phyloP scores from a whole-genome alignment of 2,888 invertebrate genomes.

The Metellina segmentata region DNA sequence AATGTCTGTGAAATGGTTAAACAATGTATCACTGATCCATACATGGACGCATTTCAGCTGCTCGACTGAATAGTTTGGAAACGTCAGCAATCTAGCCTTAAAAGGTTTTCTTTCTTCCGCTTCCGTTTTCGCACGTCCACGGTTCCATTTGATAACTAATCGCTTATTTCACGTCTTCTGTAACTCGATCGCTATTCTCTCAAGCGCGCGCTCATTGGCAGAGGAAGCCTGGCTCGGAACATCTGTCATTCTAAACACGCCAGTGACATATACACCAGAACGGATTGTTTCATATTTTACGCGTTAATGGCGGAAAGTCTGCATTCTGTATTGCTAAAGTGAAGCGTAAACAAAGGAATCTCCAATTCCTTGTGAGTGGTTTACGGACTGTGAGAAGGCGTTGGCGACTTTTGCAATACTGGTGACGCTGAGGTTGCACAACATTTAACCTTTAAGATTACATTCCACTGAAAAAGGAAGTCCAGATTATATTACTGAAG shows the following conservation, averaged over 20 bases:
- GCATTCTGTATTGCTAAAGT: background rate
- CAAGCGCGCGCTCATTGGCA: background rate
- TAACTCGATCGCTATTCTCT: background rate
- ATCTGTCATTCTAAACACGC: background rate
- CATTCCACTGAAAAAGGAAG: background rate
- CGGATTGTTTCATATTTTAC: background rate
- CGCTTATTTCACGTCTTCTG: background rate
- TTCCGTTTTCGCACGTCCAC: slow-evolving; percentile 16
- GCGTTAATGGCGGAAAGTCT: background rate
- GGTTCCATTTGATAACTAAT: slow-evolving; percentile 9
- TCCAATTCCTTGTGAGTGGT: background rate
- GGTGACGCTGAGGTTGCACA: background rate
- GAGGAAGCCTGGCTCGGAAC: background rate
- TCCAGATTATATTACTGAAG: background rate
- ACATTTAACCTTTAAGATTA: background rate
- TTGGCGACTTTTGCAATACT: background rate
- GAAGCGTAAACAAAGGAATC: background rate
- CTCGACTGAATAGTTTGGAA: slow-evolving; percentile 9
- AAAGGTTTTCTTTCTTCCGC: slow-evolving; percentile 40
- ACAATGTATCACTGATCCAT: background rate
- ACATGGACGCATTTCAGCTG: slow-evolving; percentile 18
- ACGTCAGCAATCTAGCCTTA: slow-evolving; percentile 15
- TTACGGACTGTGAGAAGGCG: background rate
- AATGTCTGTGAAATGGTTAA: too few species aligned
- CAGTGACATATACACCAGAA: background rate